Evolutionary conservation across 2,797 vertebrate genomes (phyloP), one percentile per base, ranked within the genome.

Genomic region (Nannoperca australis): DNA sequence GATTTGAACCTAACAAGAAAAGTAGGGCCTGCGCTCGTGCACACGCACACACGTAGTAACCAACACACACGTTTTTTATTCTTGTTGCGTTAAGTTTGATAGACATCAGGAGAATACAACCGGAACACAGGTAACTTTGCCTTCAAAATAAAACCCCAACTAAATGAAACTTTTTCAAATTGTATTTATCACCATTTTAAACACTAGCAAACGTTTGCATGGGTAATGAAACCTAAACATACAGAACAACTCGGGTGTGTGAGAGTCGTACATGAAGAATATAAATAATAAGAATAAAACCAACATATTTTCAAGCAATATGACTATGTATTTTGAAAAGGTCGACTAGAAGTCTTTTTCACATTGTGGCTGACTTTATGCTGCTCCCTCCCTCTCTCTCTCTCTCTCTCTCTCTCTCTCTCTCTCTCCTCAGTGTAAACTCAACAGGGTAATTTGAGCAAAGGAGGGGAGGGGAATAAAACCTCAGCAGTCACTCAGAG

Each of bases 401-500:
- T 14, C 58, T 30, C 44, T 24, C 60, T 30, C 36, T 60, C 64
- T 49, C 62, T 14, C 58, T 30, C 44, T 24, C 61, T 10, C 47
- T 68, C 76, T 64, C 64, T 53, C 51, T 36, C 45, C 15, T 13
- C 55, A 1, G 66, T 34, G 71, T 74, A 36, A 84, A 87, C 68
- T 66, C 76, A 62, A 36, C 63, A 40, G 65, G 61, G 88, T 81
- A 79, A 87, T 85, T 59, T 81, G 85, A 90, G 86, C 65, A 74
- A 62, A 2, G 10, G 36, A 10, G 30, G 59, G 67, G 69, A 62
- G 38, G 45, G 47, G 36, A 58, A 81, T 53, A 71, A 78, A 83
- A 86, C 6, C 83, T 34, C 38, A 51, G 82, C 78, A 45, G 73
- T 22, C 81, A 36, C 68, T 11, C 18, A 8, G 76, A 89, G 86